phyloP scores from a whole-genome alignment of 2,113 vertebrate genomes.

The Numenius arquata region DNA sequence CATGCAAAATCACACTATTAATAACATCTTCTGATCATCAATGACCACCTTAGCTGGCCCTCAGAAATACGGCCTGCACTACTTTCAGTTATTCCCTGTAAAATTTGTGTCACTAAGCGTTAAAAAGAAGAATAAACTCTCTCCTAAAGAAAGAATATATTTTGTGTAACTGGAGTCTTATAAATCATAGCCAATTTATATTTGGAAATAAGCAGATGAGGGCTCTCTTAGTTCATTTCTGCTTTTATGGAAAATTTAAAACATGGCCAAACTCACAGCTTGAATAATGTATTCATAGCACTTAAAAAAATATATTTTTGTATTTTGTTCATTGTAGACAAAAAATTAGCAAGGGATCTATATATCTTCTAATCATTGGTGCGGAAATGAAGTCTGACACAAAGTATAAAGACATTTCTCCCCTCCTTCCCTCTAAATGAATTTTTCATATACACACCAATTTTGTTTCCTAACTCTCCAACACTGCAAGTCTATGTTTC shows the following conservation, averaged over 20 bases:
- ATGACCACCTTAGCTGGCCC: background rate
- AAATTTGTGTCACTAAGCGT: background rate
- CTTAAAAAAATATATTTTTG: background rate
- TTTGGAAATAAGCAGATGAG: slow-evolving; percentile 30
- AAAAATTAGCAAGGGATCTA: background rate
- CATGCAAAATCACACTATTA: background rate
- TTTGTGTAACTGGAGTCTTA: slow-evolving; percentile 8
- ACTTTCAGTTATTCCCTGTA: background rate
- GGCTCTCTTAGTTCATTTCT: slow-evolving; percentile 3
- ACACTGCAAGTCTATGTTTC: background rate
- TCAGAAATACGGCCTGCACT: background rate
- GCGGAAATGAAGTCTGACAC: slow-evolving; percentile 1
- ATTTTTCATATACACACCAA: background rate
- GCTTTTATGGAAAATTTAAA: slow-evolving; percentile 43
- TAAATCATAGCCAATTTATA: slow-evolving; percentile 33
- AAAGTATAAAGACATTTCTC: background rate
- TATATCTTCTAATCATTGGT: background rate
- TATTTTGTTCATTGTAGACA: slow-evolving; percentile 1
- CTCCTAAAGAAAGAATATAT: background rate
- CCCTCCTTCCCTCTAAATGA: background rate
- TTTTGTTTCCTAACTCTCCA: background rate
- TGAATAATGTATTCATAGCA: slow-evolving; percentile 24
- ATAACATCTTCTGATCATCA: background rate
- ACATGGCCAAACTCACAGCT: slow-evolving; percentile 43
- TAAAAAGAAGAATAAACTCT: background rate